Conservation (phyloP, 2,113 vertebrate species). For the Poecile atricapillus region DNA sequence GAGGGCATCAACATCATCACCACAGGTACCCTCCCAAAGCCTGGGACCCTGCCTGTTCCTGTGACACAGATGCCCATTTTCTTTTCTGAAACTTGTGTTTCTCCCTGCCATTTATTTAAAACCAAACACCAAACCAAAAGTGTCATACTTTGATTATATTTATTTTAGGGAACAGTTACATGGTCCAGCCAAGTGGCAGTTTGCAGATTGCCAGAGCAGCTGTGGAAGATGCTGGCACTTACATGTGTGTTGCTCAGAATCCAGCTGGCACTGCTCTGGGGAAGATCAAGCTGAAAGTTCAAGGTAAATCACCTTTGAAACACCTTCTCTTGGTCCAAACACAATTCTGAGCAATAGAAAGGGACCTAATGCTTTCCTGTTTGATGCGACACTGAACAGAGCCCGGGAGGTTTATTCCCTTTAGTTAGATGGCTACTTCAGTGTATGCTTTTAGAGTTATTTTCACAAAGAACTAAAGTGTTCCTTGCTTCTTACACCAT, state of each 20-base stretch:
- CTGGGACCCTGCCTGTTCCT: not conserved
- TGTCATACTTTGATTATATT: not conserved
- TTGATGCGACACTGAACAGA: not conserved
- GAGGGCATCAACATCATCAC: constrained; percentile 88
- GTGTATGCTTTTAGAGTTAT: not conserved
- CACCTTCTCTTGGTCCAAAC: not conserved
- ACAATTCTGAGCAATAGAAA: not conserved
- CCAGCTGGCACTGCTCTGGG: constrained; percentile 90
- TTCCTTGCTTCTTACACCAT: not conserved
- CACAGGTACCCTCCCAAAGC: constrained; percentile 73
- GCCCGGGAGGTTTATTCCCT: not conserved
- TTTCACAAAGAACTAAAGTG: not conserved
- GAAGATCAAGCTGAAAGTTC: constrained; percentile 92
- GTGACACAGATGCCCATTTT: not conserved
- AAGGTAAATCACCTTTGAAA: constrained; percentile 75
- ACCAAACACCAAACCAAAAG: not conserved
- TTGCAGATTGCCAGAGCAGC: constrained; percentile 85
- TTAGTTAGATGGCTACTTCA: not conserved
- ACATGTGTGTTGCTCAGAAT: constrained; percentile 95
- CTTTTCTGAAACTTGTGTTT: not conserved
- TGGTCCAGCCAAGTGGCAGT: constrained; percentile 81
- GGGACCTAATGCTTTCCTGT: not conserved
- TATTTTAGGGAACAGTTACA: constrained; percentile 76
- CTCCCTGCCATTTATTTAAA: not conserved
- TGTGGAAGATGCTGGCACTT: constrained; percentile 86